These are phyloP conservation scores for Pseudanteris insignis DNA, from an alignment of 2,888 invertebrate species.

Conservation along the genomic window DNA sequence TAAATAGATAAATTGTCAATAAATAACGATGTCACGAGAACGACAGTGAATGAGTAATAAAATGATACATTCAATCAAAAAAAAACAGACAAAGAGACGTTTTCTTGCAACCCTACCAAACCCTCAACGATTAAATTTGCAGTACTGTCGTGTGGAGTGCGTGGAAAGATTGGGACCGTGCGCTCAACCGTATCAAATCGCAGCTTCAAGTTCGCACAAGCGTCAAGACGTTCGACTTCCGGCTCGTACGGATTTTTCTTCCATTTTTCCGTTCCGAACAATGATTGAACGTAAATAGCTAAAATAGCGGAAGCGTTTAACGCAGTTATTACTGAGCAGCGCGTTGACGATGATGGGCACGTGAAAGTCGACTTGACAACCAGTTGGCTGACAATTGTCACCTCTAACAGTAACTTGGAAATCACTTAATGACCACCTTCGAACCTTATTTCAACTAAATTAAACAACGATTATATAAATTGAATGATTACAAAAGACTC, in stretches of 20 bases:
- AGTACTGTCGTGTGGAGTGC: no score
- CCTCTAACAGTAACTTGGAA: constrained; percentile 3
- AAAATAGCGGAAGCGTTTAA: constrained; percentile 35
- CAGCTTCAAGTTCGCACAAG: constrained; percentile 16
- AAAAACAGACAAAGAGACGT: no score
- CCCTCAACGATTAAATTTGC: no score
- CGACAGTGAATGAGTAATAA: constrained; percentile 63
- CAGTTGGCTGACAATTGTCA: constrained; percentile 28
- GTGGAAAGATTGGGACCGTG: neutral
- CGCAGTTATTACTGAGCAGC: constrained; percentile 20
- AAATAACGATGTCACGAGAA: constrained; percentile 57
- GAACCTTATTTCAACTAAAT: no score
- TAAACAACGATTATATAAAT: no score
- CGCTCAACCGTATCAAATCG: constrained; percentile 2
- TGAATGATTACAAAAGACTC: no score
- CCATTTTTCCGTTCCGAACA: constrained; percentile 17
- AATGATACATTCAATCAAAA: constrained; percentile 59
- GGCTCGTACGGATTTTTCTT: constrained; percentile 8
- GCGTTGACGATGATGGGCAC: constrained; percentile 30
- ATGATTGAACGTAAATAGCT: constrained; percentile 34
- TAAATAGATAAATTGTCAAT: constrained; percentile 61
- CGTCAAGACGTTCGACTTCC: constrained; percentile 13
- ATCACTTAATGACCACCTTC: no score
- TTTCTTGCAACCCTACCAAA: no score
- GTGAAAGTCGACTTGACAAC: constrained; percentile 34